These are phyloP conservation scores for Adela reaumurella DNA, from an alignment of 2,888 invertebrate species.

Conservation along the genomic window DNA sequence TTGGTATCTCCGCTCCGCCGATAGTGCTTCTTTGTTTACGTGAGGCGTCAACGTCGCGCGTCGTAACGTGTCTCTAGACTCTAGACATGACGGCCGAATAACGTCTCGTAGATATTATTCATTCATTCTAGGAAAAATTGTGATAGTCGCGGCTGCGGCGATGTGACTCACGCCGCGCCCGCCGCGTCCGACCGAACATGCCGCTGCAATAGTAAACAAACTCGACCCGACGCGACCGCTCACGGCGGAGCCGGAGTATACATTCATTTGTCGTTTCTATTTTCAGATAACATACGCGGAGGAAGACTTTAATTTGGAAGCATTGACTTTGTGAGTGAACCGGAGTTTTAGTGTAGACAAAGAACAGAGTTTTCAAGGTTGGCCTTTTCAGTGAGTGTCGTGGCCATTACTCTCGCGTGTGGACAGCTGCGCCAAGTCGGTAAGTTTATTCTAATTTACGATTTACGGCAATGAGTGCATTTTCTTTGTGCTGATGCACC, in stretches of 20 bases:
- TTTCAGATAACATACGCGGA: constrained; percentile 50
- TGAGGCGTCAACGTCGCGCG: constrained; percentile 8
- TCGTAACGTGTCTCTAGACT: no score
- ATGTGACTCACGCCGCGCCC: no score
- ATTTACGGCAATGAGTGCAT: neutral
- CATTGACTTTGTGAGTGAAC: constrained; percentile 40
- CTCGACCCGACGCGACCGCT: neutral
- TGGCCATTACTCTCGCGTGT: neutral
- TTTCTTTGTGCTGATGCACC: neutral
- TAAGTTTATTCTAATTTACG: neutral
- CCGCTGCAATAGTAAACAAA: neutral
- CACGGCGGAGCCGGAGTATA: constrained; percentile 12
- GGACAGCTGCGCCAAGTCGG: neutral
- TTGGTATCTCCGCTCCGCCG: constrained; percentile 33
- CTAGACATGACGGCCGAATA: neutral
- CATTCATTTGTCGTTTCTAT: constrained; percentile 50
- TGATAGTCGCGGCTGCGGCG: no score
- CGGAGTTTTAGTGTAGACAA: constrained; percentile 10
- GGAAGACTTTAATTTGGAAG: constrained; percentile 32
- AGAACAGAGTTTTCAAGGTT: neutral
- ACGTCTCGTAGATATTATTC: neutral
- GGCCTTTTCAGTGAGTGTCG: neutral
- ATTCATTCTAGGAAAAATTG: neutral
- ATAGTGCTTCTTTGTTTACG: constrained; percentile 31
- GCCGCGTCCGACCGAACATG: neutral